Evolutionary conservation across 2,888 invertebrate genomes (phyloP).

Genomic region (Eurytoma adleriae): DNA sequence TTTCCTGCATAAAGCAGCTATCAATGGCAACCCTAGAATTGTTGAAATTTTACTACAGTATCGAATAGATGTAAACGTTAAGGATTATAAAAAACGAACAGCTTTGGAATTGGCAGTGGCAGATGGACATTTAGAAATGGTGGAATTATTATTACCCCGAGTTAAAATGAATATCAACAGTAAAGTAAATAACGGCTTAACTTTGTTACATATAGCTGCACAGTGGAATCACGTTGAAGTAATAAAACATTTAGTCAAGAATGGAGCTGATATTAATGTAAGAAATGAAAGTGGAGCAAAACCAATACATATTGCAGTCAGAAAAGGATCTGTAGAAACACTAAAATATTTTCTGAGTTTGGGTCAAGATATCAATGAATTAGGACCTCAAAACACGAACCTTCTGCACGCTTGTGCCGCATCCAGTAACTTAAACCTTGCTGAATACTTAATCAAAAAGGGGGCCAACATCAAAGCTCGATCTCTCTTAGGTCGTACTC

Average conservation of each 20-base stretch:
- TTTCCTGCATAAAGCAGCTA: slow-evolving; percentile 57
- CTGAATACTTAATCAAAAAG: too few species aligned
- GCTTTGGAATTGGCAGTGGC: slow-evolving; percentile 31
- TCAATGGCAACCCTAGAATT: slow-evolving; percentile 46
- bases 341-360: too few species aligned
- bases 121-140: slow-evolving; percentile 1
- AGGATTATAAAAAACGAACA: neutral
- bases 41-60: slow-evolving; percentile 33
- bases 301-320: neutral
- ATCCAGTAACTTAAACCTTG: too few species aligned
- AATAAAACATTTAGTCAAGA: neutral
- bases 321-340: too few species aligned
- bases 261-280: neutral
- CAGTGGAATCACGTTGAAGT: neutral
- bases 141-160: slow-evolving; percentile 6
- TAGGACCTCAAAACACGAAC: too few species aligned
- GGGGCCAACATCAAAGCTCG: too few species aligned
- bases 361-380: too few species aligned
- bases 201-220: slow-evolving; percentile 12
- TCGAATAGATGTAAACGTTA: slow-evolving; percentile 16
- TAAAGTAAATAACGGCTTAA: neutral
- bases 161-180: slow-evolving; percentile 3
- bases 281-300: neutral
- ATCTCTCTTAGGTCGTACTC: too few species aligned
- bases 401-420: too few species aligned